Evolutionary conservation across 2,888 invertebrate genomes (phyloP), one percentile per base, ranked within the genome.

Genomic region (Papilio gigon): DNA sequence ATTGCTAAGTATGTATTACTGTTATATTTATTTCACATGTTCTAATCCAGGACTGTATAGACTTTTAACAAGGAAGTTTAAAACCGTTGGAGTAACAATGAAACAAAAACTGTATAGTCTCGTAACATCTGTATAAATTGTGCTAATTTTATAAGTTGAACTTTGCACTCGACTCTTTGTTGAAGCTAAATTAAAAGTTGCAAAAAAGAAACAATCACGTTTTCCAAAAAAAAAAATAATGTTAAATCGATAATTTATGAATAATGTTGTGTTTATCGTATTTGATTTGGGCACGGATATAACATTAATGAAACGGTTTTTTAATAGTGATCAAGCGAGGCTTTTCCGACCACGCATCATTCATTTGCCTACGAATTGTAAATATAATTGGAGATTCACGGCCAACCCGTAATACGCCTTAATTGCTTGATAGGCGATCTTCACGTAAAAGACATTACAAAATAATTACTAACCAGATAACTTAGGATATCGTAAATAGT

Each of bases 331-430:
- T 20, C 61, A 20, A 74, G 74, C 73, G 75, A 83, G 79, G 79
- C 78, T 77, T 80, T 75, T 74, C 77, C 72, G 78, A 75, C 72
- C 76, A 82, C 78, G 80, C 77, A 75, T 74, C 66, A 70, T 73
- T 76, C 71, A 74, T 75, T 70, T 62, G 62, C 56, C 65, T 25
- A 33, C 53, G 14, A 65, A 69, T 65, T 77, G 74, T 76, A 77
- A 78, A 80, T 83, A 80, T 80, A 81, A 81, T 81, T 78, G 78
- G 78, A 82, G 81, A 84, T 85, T 88, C 88, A 88, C 76, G 89
- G 88, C 80, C 84, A 80, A 71, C 73, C 73, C 78, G 77, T 77
- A 80, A 80, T 73, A 79, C 79, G 79, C 79, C 83, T 80, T 87
- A 87, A 89, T 88, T 86, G 84, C 78, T 81, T 83, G 79, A 82